Evolutionary conservation across 2,888 invertebrate species (phyloP).

Genomic region (Polietes domitor): DNA sequence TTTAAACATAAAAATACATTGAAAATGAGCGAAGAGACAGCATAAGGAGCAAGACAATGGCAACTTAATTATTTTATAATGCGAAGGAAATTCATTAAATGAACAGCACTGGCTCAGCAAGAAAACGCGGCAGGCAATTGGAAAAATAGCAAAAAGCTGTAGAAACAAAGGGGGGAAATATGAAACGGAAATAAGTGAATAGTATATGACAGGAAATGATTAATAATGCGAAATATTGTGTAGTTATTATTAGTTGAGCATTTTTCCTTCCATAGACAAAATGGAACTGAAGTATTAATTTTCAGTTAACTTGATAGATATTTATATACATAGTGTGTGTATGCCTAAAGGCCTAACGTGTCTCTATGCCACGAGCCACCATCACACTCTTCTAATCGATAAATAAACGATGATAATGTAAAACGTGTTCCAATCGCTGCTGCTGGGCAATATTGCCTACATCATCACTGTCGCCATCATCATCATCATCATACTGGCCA

Average conservation of each 20-base stretch:
- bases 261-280: not conserved
- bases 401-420: constrained; percentile 37
- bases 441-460: constrained; percentile 42
- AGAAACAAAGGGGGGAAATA: not conserved
- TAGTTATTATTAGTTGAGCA: not conserved
- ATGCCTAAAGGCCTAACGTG: not conserved
- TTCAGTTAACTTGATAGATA: constrained; percentile 8
- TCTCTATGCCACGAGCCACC: not conserved
- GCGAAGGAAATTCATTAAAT: constrained; percentile 36
- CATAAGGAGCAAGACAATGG: not conserved
- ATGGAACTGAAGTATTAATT: constrained; percentile 21
- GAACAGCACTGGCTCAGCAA: constrained; percentile 13
- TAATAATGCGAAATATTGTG: constrained; percentile 39
- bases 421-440: constrained; percentile 21
- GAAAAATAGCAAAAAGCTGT: not conserved
- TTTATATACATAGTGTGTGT: not conserved
- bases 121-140: not conserved
- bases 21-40: constrained; percentile 10
- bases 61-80: constrained; percentile 55
- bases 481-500: not conserved
- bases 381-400: constrained; percentile 14
- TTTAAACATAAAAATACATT: constrained; percentile 23
- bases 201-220: constrained; percentile 42
- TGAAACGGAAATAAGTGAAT: not conserved
- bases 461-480: constrained; percentile 27